These are phyloP conservation scores for Ochropleura leucogaster DNA, from an alignment of 2,888 invertebrate genomes.

Conservation along the genomic window DNA sequence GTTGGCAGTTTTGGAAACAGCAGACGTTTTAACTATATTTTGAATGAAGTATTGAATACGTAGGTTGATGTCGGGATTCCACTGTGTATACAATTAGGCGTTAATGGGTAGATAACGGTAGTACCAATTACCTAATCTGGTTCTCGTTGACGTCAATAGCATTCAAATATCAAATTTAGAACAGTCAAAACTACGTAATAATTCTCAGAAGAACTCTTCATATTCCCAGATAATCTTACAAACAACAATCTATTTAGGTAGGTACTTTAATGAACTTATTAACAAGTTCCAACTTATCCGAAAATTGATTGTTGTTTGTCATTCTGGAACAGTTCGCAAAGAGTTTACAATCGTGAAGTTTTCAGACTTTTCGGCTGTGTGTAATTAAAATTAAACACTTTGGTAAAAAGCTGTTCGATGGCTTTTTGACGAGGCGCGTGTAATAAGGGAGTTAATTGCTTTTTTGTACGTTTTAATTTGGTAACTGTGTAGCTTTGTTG, in stretches of 20 bases:
- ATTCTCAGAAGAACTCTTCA: not conserved
- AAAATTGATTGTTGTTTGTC: conserved; percentile 69
- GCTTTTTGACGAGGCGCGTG: conserved; percentile 36
- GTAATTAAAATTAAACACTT: conserved; percentile 72
- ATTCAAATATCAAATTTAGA: not conserved
- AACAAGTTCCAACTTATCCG: conserved; percentile 64
- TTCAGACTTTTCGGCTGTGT: conserved; percentile 67
- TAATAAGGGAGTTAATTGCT: conserved; percentile 42
- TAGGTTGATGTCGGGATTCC: no score
- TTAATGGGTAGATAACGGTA: not conserved
- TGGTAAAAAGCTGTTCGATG: conserved; percentile 59
- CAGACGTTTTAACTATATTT: no score
- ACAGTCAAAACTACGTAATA: not conserved
- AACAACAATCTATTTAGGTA: not conserved
- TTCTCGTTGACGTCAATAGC: not conserved
- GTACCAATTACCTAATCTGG: not conserved
- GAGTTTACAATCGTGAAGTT: conserved; percentile 65
- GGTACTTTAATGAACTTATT: conserved; percentile 52
- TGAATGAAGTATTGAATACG: no score
- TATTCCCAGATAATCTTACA: conserved; percentile 5
- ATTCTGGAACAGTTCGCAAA: conserved; percentile 49
- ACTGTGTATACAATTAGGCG: not conserved
- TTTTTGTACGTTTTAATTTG: conserved; percentile 30
- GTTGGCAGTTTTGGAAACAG: no score
- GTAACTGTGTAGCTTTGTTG: conserved; percentile 1